These are phyloP conservation scores for Oeneis ivallda DNA, from an alignment of 2,888 invertebrate genomes.

Conservation along the genomic window DNA sequence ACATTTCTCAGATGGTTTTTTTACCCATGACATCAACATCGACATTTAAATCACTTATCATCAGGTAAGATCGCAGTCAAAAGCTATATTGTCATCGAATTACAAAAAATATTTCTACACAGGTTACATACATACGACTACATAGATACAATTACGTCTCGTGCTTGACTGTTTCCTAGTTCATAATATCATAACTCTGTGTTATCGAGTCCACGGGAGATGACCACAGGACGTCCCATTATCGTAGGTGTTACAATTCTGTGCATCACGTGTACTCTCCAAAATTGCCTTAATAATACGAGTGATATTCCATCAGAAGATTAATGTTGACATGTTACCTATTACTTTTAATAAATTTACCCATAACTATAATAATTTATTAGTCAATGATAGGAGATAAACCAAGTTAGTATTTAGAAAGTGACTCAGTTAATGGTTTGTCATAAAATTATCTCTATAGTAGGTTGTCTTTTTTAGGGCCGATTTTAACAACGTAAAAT, in stretches of 20 bases:
- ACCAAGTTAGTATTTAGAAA: not conserved
- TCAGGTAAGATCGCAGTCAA: too few species aligned
- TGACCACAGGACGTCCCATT: slow-evolving; percentile 55
- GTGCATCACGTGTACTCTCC: slow-evolving; percentile 24
- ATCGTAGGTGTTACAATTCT: slow-evolving; percentile 45
- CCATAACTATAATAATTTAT: not conserved
- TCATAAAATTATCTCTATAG: not conserved
- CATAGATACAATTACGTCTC: not conserved
- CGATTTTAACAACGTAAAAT: too few species aligned
- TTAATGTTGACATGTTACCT: slow-evolving; percentile 7
- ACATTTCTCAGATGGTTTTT: too few species aligned
- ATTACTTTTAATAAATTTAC: slow-evolving; percentile 1
- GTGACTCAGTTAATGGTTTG: not conserved
- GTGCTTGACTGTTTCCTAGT: not conserved
- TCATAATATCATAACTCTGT: slow-evolving; percentile 20
- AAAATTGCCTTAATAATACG: slow-evolving; percentile 24
- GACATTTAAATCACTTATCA: too few species aligned
- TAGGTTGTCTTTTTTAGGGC: too few species aligned
- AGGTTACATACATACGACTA: too few species aligned
- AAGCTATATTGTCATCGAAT: too few species aligned
- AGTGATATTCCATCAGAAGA: slow-evolving; percentile 13
- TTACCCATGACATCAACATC: too few species aligned
- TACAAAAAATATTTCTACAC: too few species aligned
- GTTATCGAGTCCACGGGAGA: slow-evolving; percentile 50
- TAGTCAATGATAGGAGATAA: not conserved